Evolutionary conservation across 2,797 vertebrate genomes (phyloP), one percentile per base, ranked within the genome.

Genomic region (Vultur gryphus): DNA sequence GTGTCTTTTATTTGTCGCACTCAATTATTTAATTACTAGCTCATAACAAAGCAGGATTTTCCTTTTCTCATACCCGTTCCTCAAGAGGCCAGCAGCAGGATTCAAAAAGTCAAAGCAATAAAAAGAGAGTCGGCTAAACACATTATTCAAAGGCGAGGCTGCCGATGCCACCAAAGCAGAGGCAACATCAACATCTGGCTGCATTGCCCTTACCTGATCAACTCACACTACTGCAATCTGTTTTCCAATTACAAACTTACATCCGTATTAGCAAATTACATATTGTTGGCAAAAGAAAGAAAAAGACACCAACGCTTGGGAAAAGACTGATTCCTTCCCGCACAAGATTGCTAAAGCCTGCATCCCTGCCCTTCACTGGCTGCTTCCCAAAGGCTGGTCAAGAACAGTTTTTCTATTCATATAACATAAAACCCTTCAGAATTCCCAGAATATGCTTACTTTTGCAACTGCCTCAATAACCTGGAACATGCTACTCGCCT

Each of bases 201-300:
- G 35, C 2, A 1, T 7, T 70, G 31, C 3, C 10, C 44, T 55
- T 35, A n/a, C 29, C 9, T 1, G 3, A 43, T 13, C 41, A 73
- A 15, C 10, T 37, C 35, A 39, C 1, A 0, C 25, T 25, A 33
- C 24, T 18, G 18, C n/a, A 13, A 20, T 0, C 0, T 16, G 23
- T 41, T 87, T 61, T 29, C 54, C 41, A 16, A 46, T 16, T 49
- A 35, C 5, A 57, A 3, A n/a, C n/a, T 54, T 17, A 35, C 1
- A 35, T 2, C 37, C 33, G 9, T 12, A 46, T 14, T 49, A 49
- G 15, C 13, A 69, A 70, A 66, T 35, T 28, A 31, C 7, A 1
- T 7, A 35, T 1, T 31, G 19, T 3, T 64, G 61, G 28, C 17
- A 78, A 78, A 86, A 16, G 5, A 66, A 88, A 71, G 16, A 28